Evolutionary conservation across 2,888 invertebrate genomes (phyloP).

Genomic region (Trissonchulus sp.): DNA sequence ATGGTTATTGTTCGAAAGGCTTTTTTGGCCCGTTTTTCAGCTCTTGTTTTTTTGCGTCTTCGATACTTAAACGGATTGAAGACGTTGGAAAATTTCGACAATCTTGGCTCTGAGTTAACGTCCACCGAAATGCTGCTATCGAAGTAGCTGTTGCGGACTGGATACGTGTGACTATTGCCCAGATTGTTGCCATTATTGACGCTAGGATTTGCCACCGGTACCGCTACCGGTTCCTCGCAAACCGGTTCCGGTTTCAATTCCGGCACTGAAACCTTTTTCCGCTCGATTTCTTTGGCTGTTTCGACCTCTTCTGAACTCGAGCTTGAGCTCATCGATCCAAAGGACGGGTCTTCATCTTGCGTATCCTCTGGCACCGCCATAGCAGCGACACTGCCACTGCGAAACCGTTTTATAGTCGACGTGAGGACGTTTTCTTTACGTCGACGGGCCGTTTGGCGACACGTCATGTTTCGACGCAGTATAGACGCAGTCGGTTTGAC

Average conservation of each 20-base stretch:
- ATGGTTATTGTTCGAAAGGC: conserved; percentile 51
- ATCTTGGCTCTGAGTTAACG: not conserved
- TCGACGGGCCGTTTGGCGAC: not conserved
- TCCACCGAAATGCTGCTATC: not conserved
- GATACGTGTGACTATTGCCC: no score
- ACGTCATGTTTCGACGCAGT: no score
- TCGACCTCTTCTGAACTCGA: not conserved
- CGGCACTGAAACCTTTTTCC: not conserved
- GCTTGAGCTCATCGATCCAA: not conserved
- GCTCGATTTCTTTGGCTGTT: not conserved
- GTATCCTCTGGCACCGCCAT: not conserved
- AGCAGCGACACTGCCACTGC: not conserved
- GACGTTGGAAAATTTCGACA: not conserved
- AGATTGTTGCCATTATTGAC: not conserved
- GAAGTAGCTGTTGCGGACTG: not conserved
- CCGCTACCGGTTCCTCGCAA: no score
- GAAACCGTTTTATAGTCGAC: not conserved
- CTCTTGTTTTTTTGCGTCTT: conserved; percentile 39
- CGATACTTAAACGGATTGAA: conserved; percentile 24
- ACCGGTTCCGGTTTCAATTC: no score
- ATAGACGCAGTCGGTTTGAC: no score
- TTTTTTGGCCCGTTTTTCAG: conserved; percentile 49
- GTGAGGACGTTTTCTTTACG: not conserved
- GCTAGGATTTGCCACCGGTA: not conserved
- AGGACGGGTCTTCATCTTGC: no score